Conservation (phyloP, 2,797 vertebrate genomes). For the Clarias pachynema region DNA sequence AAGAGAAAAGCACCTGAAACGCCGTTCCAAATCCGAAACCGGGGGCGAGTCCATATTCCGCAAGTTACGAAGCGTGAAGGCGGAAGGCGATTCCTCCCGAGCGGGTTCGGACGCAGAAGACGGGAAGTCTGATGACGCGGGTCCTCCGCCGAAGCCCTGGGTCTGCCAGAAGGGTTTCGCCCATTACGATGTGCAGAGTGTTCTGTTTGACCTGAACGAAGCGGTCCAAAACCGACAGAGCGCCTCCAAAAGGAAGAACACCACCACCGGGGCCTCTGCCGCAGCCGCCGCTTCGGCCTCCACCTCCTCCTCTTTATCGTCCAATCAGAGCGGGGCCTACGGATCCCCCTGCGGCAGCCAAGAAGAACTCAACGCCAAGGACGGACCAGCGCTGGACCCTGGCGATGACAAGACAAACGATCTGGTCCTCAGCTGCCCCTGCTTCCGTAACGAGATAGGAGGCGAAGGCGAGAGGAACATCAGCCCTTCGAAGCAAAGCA, state of each 20-base stretch:
- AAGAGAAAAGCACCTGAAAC: slow-evolving; percentile 95
- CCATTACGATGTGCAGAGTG: slow-evolving; percentile 94
- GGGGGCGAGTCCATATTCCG: slow-evolving; percentile 98
- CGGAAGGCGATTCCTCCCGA: slow-evolving; percentile 87
- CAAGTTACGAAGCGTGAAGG: slow-evolving; percentile 92
- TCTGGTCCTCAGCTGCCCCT: slow-evolving; percentile 95
- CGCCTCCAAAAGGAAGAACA: slow-evolving; percentile 90
- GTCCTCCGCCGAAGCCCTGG: slow-evolving; percentile 85
- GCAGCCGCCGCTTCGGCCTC: slow-evolving; percentile 91
- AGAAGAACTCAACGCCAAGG: slow-evolving; percentile 93
- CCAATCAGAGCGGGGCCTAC: slow-evolving; percentile 81
- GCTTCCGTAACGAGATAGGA: slow-evolving; percentile 97
- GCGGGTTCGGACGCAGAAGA: slow-evolving; percentile 90
- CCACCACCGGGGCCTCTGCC: slow-evolving; percentile 95
- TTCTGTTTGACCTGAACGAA: slow-evolving; percentile 96
- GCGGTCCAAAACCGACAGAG: slow-evolving; percentile 87
- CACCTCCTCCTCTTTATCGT: slow-evolving; percentile 86
- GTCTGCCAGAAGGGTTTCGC: slow-evolving; percentile 93
- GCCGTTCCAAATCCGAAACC: slow-evolving; percentile 96
- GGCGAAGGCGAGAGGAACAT: slow-evolving; percentile 95
- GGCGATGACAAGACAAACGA: slow-evolving; percentile 98
- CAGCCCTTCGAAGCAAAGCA: slow-evolving; percentile 88
- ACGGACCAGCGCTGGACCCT: slow-evolving; percentile 84
- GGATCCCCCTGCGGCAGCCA: slow-evolving; percentile 96
- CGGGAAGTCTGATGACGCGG: slow-evolving; percentile 86